Conservation (phyloP, 2,113 vertebrate species). For the Pterocles burchelli region DNA sequence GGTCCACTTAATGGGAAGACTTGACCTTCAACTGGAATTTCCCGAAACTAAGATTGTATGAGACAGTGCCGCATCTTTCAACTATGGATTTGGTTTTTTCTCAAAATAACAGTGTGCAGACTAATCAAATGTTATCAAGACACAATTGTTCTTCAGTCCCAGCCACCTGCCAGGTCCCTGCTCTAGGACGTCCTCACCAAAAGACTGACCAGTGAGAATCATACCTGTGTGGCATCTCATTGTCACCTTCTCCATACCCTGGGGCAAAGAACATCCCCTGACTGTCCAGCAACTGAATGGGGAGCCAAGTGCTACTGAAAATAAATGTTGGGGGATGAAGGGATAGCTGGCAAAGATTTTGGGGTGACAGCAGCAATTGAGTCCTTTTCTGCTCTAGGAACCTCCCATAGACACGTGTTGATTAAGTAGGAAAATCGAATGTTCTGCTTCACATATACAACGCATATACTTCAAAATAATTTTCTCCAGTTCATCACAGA, state of each 20-base stretch:
- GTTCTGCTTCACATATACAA: background rate
- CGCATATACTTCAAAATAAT: background rate
- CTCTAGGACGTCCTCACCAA: background rate
- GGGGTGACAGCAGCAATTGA: background rate
- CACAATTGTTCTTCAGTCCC: background rate
- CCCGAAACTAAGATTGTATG: background rate
- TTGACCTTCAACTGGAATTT: background rate
- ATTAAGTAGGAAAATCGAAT: background rate
- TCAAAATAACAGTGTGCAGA: background rate
- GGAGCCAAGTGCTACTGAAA: background rate
- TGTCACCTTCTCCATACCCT: background rate
- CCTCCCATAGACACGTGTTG: accelerated
- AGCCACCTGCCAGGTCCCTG: background rate
- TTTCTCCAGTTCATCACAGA: background rate
- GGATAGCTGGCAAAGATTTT: background rate
- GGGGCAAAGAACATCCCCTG: background rate
- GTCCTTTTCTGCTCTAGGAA: background rate
- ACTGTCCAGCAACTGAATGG: background rate
- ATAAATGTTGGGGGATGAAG: background rate
- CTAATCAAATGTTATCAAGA: background rate
- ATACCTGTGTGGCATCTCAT: background rate
- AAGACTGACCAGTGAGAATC: background rate
- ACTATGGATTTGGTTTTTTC: background rate
- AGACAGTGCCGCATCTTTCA: background rate
- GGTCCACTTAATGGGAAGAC: background rate